Evolutionary conservation across 1,140 invertebrate genomes (phyloP).

Genomic region (Diorhabda elongata): DNA sequence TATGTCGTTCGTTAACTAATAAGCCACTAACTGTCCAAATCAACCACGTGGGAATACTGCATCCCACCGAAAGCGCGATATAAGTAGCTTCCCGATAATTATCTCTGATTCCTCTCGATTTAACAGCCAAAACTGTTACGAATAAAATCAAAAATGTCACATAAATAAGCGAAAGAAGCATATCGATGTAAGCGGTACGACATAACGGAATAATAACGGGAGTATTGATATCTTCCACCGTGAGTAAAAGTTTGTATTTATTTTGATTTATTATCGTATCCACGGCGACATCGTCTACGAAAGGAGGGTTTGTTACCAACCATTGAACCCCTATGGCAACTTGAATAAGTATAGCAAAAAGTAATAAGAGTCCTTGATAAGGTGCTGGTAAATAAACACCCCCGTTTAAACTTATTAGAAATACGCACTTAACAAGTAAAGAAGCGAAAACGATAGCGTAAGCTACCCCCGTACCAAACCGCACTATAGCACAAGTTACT

Average conservation of each 20-base stretch:
- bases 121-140: constrained; percentile 77
- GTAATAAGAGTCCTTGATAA: constrained; percentile 83
- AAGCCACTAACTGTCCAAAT: constrained; percentile 74
- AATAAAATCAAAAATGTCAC: constrained; percentile 77
- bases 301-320: constrained; percentile 71
- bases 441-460: constrained; percentile 88
- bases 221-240: constrained; percentile 44
- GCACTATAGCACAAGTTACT: constrained; percentile 75
- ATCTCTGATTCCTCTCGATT: constrained; percentile 82
- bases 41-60: constrained; percentile 81
- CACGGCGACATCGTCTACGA: constrained; percentile 51
- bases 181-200: constrained; percentile 62
- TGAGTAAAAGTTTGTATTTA: constrained; percentile 46
- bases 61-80: constrained; percentile 79
- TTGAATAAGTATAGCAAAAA: constrained; percentile 86
- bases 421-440: constrained; percentile 89
- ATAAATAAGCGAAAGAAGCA: constrained; percentile 77
- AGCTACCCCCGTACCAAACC: constrained; percentile 80
- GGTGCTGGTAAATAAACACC: constrained; percentile 90
- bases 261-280: constrained; percentile 35
- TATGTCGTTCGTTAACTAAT: constrained; percentile 68
- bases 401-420: constrained; percentile 84
- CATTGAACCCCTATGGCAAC: constrained; percentile 84
- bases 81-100: constrained; percentile 88
- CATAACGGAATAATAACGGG: constrained; percentile 52